phyloP scores from a whole-genome alignment of 2,113 vertebrate species.

The Gallinago undulata region DNA sequence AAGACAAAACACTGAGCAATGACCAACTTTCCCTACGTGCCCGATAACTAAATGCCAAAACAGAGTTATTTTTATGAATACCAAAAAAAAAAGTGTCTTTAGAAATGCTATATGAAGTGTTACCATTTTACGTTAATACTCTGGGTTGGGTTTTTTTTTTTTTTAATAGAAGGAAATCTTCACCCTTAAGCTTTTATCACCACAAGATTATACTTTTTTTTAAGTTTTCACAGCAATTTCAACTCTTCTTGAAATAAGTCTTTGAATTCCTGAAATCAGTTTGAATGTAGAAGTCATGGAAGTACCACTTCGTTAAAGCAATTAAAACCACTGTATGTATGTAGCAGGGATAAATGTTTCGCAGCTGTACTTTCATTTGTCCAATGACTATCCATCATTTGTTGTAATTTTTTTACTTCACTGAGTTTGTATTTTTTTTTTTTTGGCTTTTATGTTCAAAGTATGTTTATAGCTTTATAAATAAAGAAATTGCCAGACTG shows the following conservation, averaged over 20 bases:
- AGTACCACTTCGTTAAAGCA: conserved; percentile 45
- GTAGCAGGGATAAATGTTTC: conserved; percentile 56
- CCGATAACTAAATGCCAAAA: background rate
- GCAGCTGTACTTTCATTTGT: conserved; percentile 36
- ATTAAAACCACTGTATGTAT: conserved; percentile 46
- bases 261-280: conserved; percentile 10
- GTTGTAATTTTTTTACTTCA: conserved; percentile 60
- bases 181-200: background rate
- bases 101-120: background rate
- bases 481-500: conserved; percentile 68
- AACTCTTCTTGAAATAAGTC: background rate
- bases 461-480: conserved; percentile 75
- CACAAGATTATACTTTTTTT: background rate
- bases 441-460: conserved; percentile 70
- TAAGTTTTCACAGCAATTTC: conserved; percentile 18
- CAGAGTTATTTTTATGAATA: background rate
- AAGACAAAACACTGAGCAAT: background rate
- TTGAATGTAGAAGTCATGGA: conserved; percentile 53
- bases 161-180: background rate
- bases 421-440: conserved; percentile 42
- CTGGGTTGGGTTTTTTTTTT: background rate
- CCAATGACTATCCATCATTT: conserved; percentile 10
- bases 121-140: background rate
- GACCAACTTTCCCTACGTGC: background rate
- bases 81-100: conserved; percentile 33